Percentiles rank a stretch among this genome's conserved stretches.
Conservation (phyloP, 2,113 vertebrate species). For the Acrocephalus kingi region DNA sequence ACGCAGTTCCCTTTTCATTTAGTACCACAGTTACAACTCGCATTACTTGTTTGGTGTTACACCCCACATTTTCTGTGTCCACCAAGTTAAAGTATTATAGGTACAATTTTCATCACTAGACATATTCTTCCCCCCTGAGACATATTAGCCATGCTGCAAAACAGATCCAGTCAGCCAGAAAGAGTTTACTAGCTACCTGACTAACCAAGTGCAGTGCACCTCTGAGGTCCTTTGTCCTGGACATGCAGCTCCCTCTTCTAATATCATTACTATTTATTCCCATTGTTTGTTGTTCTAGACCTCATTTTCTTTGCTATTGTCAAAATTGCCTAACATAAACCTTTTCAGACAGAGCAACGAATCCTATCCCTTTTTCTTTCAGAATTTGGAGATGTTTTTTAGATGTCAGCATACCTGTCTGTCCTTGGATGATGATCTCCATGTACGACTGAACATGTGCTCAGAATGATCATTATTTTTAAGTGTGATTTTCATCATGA, state of each 20-base stretch:
- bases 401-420: neutral
- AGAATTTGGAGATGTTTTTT: neutral
- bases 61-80: neutral
- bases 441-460: neutral
- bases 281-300: neutral
- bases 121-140: neutral
- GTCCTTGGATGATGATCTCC: neutral
- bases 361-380: neutral
- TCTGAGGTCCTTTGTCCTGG: neutral
- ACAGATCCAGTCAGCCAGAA: neutral
- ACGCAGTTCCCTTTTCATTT: neutral
- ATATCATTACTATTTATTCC: neutral
- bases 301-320: neutral
- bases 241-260: neutral
- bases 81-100: neutral
- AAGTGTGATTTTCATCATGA: neutral
- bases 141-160: neutral
- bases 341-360: neutral
- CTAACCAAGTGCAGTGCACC: neutral
- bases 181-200: neutral
- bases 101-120: neutral
- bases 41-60: neutral
- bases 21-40: neutral
- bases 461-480: neutral
- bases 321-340: neutral